These are phyloP conservation scores for Hylyphantes graminicola DNA, from an alignment of 1,140 invertebrate species.

Conservation along the genomic window DNA sequence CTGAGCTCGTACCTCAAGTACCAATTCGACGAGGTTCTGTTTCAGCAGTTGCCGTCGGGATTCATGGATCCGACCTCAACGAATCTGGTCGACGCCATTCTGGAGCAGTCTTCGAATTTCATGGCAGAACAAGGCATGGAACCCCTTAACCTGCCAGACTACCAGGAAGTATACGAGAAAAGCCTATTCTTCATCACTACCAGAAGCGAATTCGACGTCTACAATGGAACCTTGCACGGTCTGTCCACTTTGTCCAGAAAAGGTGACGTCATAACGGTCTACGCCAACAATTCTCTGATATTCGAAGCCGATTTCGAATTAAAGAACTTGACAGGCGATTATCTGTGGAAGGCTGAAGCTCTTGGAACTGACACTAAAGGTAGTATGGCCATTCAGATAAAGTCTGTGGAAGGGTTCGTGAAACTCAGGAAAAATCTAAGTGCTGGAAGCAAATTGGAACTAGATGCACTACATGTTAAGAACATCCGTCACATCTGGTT, in stretches of 20 bases:
- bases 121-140: conserved; percentile 50
- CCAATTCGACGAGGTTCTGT: conserved; percentile 56
- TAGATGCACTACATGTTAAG: conserved; percentile 57
- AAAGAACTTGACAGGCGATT: conserved; percentile 60
- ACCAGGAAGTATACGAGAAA: conserved; percentile 36
- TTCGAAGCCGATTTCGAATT: conserved; percentile 63
- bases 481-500: conserved; percentile 62
- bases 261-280: conserved; percentile 60
- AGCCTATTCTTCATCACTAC: conserved; percentile 29
- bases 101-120: conserved; percentile 20
- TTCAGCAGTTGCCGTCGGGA: conserved; percentile 22
- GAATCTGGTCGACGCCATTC: conserved; percentile 60
- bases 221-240: conserved; percentile 61
- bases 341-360: conserved; percentile 50
- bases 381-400: conserved; percentile 39
- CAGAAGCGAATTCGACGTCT: conserved; percentile 44
- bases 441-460: conserved; percentile 33
- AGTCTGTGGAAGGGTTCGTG: conserved; percentile 51
- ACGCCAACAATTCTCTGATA: conserved; percentile 55
- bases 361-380: conserved; percentile 32
- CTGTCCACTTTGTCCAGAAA: conserved; percentile 60
- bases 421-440: conserved; percentile 49
- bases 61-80: conserved; percentile 27
- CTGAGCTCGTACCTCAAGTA: conserved; percentile 39
- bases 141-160: conserved; percentile 59